Percentiles rank a stretch among this genome's conserved stretches.
Evolutionary conservation across 2,888 invertebrate species (phyloP).

Genomic region (Pammene aurita): DNA sequence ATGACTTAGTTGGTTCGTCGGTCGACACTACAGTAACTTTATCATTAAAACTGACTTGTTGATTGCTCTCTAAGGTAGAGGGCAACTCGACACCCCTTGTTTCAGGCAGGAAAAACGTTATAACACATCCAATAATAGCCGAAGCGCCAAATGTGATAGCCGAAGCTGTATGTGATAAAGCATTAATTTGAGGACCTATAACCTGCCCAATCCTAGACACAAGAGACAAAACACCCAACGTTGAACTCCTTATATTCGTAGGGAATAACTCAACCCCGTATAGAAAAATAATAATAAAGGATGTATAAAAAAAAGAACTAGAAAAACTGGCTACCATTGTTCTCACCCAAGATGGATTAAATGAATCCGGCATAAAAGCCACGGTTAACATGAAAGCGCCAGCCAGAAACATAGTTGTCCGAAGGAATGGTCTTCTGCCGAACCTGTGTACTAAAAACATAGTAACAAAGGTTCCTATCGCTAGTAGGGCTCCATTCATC

Average conservation of each 20-base stretch:
- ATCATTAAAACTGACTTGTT: constrained; percentile 3
- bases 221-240: constrained; percentile 91
- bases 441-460: constrained; percentile 83
- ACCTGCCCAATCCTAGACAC: constrained; percentile 92
- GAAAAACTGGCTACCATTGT: constrained; percentile 86
- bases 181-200: constrained; percentile 88
- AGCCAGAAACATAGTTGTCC: constrained; percentile 76
- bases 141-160: constrained; percentile 85
- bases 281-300: constrained; percentile 91
- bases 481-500: constrained; percentile 85
- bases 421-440: constrained; percentile 85
- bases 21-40: background rate
- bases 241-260: constrained; percentile 91
- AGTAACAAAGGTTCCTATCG: constrained; percentile 84
- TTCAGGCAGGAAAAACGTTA: constrained; percentile 87
- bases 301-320: constrained; percentile 89
- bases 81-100: constrained; percentile 66
- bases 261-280: constrained; percentile 94
- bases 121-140: constrained; percentile 85
- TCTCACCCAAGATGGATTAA: constrained; percentile 66
- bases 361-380: constrained; percentile 53
- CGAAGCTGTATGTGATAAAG: constrained; percentile 67
- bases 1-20: background rate
- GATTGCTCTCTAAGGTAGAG: constrained; percentile 54
- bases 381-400: constrained; percentile 64